Evolutionary conservation across 2,888 invertebrate genomes (phyloP), one percentile per base, ranked within the genome.

Genomic region (Parnassius orleans): DNA sequence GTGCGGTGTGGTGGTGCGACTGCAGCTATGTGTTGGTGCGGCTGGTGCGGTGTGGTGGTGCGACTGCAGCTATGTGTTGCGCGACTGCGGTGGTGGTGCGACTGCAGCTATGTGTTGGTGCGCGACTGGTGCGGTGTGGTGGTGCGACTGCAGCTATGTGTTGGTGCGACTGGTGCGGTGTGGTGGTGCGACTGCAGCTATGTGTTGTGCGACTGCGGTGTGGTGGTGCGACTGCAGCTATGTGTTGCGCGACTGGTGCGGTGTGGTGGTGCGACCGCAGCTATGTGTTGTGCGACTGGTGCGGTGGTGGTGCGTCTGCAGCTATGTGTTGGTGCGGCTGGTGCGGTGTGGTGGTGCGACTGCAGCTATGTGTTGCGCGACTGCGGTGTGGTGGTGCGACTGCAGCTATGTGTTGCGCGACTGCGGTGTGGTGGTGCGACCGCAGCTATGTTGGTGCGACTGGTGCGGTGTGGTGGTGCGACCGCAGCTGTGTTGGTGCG

Each of bases 81-180:
- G 50, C 94, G 99, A 80, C 96, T 96, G 33, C 92, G 99, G 33
- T 99, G 99, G 91, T 98, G 98, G 1, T 94, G 95, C 79, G 97
- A 97, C 78, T 92, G 99, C 65, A 95, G 96, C 77, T 99, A 96
- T 46, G 51, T 47, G 2, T 46, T 10, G 68, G 78, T 78, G 15
- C 72, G 15, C 72, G 71, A 0, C 43, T 67, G 11, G 76, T 11
- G 92, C 96, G 57, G 98, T 99, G 54, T 90, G 99, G 58, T 92
- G 98, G 19, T 75, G 74, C 47, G 77, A 80, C 2, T 66, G 75
- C 55, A 70, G 71, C 59, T 76, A 15, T 15, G 15, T 2, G 15
- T 15, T 15, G 15, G 15, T 2, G 15, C 15, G 15, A 15, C 9
- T 78, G 51, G 43, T 70, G 42, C 69, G 95, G 54, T 95, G 42